A percentile compares a stretch with the other conserved stretches of the same genome.
Evolutionary conservation across 2,113 vertebrate genomes (phyloP).

Genomic region (Tor tambroides): DNA sequence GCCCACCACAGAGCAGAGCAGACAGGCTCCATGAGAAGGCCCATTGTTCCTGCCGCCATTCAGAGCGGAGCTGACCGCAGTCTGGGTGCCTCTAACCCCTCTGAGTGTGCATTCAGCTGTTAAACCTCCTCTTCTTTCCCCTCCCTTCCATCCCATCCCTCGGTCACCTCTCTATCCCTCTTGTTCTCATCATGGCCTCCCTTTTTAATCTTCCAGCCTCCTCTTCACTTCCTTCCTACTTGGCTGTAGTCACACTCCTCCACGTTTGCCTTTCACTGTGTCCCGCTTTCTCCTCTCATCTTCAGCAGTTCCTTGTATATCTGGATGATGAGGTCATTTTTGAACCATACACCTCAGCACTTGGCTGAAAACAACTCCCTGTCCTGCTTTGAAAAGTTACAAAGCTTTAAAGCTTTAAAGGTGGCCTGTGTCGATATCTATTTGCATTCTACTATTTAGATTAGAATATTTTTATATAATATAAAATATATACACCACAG

Average conservation of each 20-base stretch:
- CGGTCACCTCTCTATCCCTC: conserved; percentile 32
- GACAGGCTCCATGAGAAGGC: conserved; percentile 73
- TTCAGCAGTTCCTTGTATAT: background rate
- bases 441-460: background rate
- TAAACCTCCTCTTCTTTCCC: conserved; percentile 61
- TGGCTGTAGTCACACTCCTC: background rate
- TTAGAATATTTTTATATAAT: background rate
- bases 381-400: background rate
- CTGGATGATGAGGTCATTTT: conserved; percentile 20
- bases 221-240: conserved; percentile 44
- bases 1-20: conserved; percentile 60
- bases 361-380: background rate
- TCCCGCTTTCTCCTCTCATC: background rate
- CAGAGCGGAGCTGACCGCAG: conserved; percentile 65
- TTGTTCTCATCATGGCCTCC: conserved; percentile 25
- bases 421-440: background rate
- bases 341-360: conserved; percentile 1
- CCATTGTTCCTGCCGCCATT: conserved; percentile 80
- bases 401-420: background rate
- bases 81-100: conserved; percentile 62
- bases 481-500: background rate
- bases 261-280: conserved; percentile 15
- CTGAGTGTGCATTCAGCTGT: conserved; percentile 74
- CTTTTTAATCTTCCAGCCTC: conserved; percentile 13
- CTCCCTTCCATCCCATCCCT: conserved; percentile 27